Percentiles rank a stretch among this genome's conserved stretches.
Conservation (phyloP, 2,797 vertebrate species). For the Thalassophryne amazonica region DNA sequence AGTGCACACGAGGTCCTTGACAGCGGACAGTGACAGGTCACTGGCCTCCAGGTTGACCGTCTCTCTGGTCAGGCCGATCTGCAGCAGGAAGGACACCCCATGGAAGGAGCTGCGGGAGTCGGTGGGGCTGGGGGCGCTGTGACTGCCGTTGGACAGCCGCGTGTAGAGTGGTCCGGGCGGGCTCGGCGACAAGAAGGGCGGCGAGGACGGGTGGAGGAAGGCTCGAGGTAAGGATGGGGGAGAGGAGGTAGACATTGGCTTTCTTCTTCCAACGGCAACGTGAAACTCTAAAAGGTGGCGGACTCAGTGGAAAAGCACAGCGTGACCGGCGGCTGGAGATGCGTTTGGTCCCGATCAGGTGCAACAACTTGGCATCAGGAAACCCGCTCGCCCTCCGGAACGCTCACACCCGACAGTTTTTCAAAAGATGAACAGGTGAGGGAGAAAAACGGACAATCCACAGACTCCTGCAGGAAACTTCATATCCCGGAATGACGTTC, state of each 20-base stretch:
- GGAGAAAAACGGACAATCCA: constrained; percentile 21
- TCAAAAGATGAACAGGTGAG: constrained; percentile 21
- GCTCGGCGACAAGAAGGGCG: constrained; percentile 83
- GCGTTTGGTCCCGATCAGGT: constrained; percentile 42
- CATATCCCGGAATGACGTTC: constrained; percentile 62
- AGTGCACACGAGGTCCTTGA: constrained; percentile 96
- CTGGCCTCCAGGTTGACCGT: constrained; percentile 92
- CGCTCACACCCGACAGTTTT: constrained; percentile 8
- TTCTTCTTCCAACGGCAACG: constrained; percentile 72
- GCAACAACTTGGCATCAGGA: constrained; percentile 26
- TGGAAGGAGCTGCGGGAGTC: constrained; percentile 91
- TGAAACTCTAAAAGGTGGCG: constrained; percentile 49
- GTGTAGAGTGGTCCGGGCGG: constrained; percentile 81
- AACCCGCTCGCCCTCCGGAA: constrained; percentile 35
- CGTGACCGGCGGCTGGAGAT: constrained; percentile 3
- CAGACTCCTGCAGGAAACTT: constrained; percentile 53
- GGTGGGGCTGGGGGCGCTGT: constrained; percentile 90
- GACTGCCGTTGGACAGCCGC: constrained; percentile 92
- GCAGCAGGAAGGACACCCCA: constrained; percentile 93
- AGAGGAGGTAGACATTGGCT: constrained; percentile 97
- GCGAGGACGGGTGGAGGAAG: constrained; percentile 81
- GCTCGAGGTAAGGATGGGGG: constrained; percentile 91
- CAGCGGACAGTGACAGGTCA: constrained; percentile 90
- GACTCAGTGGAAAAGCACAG: constrained; percentile 37
- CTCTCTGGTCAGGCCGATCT: constrained; percentile 95